Conservation (phyloP, 37 sponge, comb jelly and placozoan species). For the Tethya wilhelma region DNA sequence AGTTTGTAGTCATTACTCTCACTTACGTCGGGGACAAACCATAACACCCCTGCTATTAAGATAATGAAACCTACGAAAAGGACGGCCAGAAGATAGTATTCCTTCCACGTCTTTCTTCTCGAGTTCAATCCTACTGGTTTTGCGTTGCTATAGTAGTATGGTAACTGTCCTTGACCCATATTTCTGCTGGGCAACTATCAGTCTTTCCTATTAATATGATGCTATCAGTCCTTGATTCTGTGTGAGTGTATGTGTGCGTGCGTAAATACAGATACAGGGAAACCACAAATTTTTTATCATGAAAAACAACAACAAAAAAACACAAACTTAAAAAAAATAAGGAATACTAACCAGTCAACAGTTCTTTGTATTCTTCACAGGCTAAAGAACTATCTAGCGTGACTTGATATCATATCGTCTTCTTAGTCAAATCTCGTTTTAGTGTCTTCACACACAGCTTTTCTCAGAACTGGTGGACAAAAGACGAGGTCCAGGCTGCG, state of each 20-base stretch:
- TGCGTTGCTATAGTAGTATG: conserved; percentile 45
- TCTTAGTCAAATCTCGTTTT: no score
- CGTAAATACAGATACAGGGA: no score
- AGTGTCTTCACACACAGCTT: not conserved
- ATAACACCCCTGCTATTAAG: conserved; percentile 28
- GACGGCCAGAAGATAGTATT: conserved; percentile 38
- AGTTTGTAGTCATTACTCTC: no score
- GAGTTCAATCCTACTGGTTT: conserved; percentile 8
- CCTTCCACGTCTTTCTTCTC: conserved; percentile 31
- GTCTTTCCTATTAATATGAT: no score
- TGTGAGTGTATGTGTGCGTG: no score
- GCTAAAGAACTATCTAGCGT: not conserved
- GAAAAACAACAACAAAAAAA: no score
- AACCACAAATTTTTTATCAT: no score
- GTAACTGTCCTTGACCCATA: conserved; percentile 35
- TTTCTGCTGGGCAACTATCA: no score
- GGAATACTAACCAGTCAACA: not conserved
- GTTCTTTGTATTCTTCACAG: not conserved
- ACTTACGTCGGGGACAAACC: conserved; percentile 62
- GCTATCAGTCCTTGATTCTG: no score
- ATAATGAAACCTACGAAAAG: conserved; percentile 45
- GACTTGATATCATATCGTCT: no score
- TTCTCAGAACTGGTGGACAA: no score
- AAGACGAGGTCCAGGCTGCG: no score
- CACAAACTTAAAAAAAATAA: not conserved